Base-by-base conservation (phyloP, 2,797 vertebrate species). In the Microctenopoma stevenorrisi region DNA sequence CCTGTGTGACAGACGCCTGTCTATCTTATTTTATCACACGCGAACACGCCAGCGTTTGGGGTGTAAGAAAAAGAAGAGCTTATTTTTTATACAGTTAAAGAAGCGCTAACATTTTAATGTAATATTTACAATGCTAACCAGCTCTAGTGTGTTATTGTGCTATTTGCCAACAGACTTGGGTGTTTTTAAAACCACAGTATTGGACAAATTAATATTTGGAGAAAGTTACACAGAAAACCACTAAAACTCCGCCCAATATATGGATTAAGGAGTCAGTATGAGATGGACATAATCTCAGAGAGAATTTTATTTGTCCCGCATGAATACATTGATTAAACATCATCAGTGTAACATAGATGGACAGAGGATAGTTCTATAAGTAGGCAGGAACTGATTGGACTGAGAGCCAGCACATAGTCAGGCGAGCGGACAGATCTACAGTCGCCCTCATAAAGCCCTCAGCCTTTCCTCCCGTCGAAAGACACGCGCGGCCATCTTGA, bases 1-100 rank as follows among this genome's bases (percentile, higher is more conserved):
- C 57, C 74, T 44, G 79, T 77, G 77, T 86, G 90, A 89, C 76
- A 71, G 87, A 83, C 54, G 73, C 68, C 81, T 84, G 87, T 86
- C 84, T 76, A 15, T 76, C 78, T 70, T 15, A 14, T 14, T 66
- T 54, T 46, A 47, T 48, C 44, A 42, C 43, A 38, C 9, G 12
- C 9, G 26, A 4, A 22, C 47, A 52, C 63, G 9, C 1, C 33
- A 54, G 74, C 65, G 44, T 33, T 7, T 11, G 25, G 1, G 26
- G 28, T 33, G 30, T 16, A 13, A 12, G 14, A 53, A 3, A 22
- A 22, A 22, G 22, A 22, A 22, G 22, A 22, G 22, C 22, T 22
- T 2, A 22, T 22, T 1, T 2, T 22, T 22, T 22, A 22, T 22
- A 22, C 22, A 22, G 1, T 22, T 22, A 22, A 22, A 22, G 22